A percentile compares a stretch with the other conserved stretches of the same genome.
Conservation (phyloP, 2,888 invertebrate genomes). For the Caenorhabditis plicata region DNA sequence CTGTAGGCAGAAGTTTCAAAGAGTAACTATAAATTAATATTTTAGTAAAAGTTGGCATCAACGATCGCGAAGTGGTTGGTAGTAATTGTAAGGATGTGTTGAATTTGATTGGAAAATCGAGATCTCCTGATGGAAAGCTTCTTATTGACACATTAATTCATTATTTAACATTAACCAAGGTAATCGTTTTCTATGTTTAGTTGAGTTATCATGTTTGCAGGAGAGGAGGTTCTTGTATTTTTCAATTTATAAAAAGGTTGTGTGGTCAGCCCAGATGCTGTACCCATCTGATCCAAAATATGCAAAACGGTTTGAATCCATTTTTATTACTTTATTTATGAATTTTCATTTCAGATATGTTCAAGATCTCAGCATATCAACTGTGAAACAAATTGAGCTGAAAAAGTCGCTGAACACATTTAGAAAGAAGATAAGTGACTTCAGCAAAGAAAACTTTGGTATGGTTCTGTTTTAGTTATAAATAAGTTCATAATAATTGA, state of each 20-base stretch:
- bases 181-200: background rate
- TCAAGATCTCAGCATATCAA: background rate
- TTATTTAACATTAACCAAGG: background rate
- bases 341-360: background rate
- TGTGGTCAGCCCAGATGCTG: background rate
- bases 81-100: background rate
- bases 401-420: background rate
- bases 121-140: background rate
- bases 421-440: background rate
- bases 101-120: background rate
- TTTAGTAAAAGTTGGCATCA: background rate
- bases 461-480: background rate
- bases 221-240: background rate
- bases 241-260: background rate
- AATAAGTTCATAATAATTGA: too few species aligned
- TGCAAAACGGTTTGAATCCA: background rate
- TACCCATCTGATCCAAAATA: background rate
- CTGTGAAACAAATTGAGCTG: background rate
- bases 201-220: background rate
- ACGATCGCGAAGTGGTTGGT: background rate
- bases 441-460: background rate
- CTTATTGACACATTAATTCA: background rate
- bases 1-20: background rate
- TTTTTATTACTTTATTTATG: background rate
- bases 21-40: background rate